A percentile compares a stretch with the other conserved stretches of the same genome.
Conservation (phyloP, 2,888 invertebrate genomes). For the Cheilosia impressa region DNA sequence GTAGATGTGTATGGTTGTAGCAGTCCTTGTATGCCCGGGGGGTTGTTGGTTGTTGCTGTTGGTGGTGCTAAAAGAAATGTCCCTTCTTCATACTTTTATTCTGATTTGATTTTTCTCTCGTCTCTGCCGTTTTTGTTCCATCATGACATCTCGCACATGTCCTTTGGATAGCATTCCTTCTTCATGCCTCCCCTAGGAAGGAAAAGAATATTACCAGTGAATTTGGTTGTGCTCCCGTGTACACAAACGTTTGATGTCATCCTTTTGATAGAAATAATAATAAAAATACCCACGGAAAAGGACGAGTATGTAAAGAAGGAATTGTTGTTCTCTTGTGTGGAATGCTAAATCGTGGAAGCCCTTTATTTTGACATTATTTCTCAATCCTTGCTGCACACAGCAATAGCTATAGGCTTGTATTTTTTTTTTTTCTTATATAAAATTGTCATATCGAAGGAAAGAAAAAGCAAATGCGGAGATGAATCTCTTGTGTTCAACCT, state of each 20-base stretch:
- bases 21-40: background rate
- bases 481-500: slow-evolving; percentile 55
- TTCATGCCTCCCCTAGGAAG: background rate
- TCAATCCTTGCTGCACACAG: slow-evolving; percentile 12
- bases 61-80: slow-evolving; percentile 1
- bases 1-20: background rate
- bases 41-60: background rate
- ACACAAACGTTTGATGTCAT: slow-evolving; percentile 64
- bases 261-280: slow-evolving; percentile 37
- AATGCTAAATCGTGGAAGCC: slow-evolving; percentile 49
- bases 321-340: slow-evolving; percentile 31
- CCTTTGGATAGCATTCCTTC: slow-evolving; percentile 29
- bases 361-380: slow-evolving; percentile 47
- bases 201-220: slow-evolving; percentile 3
- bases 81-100: slow-evolving; percentile 33
- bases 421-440: slow-evolving; percentile 14
- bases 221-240: slow-evolving; percentile 37
- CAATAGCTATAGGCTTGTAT: background rate
- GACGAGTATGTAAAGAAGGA: slow-evolving; percentile 22
- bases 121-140: background rate
- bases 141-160: slow-evolving; percentile 30
- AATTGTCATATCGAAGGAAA: slow-evolving; percentile 45
- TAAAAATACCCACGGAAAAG: slow-evolving; percentile 1
- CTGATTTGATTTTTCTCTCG: slow-evolving; percentile 66
- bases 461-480: slow-evolving; percentile 6